Conservation (phyloP, 2,888 invertebrate species). For the Caenorhabditis drosophilae region DNA sequence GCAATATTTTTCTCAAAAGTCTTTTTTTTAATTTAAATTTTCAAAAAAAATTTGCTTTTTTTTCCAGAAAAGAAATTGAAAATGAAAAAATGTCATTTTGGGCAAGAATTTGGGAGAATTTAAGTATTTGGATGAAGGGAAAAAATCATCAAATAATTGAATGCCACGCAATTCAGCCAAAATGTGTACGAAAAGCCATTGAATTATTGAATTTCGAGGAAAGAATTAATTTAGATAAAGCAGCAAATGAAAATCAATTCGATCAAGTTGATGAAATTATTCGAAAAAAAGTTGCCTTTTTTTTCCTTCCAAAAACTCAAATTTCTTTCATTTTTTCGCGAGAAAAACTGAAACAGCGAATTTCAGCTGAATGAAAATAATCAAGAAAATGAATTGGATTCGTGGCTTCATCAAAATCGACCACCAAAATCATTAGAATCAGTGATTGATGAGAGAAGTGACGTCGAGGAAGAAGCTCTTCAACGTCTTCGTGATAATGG, state of each 20-base stretch:
- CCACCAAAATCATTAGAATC: slow-evolving; percentile 34
- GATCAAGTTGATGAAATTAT: slow-evolving; percentile 35
- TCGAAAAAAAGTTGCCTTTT: slow-evolving; percentile 15
- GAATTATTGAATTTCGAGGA: slow-evolving; percentile 45
- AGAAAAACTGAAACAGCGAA: not conserved
- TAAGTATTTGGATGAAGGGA: slow-evolving; percentile 34
- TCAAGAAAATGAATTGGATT: slow-evolving; percentile 21
- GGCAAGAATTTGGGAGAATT: slow-evolving; percentile 37
- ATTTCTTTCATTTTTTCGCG: too few species aligned
- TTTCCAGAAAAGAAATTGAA: slow-evolving; percentile 39
- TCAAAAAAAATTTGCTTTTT: too few species aligned
- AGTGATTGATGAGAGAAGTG: slow-evolving; percentile 32
- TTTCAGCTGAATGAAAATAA: slow-evolving; percentile 19
- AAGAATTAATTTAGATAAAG: slow-evolving; percentile 41
- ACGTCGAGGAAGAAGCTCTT: slow-evolving; percentile 38
- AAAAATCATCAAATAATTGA: slow-evolving; percentile 9
- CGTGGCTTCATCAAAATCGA: slow-evolving; percentile 36
- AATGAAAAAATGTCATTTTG: slow-evolving; percentile 44
- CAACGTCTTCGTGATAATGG: slow-evolving; percentile 45
- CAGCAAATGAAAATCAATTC: slow-evolving; percentile 42
- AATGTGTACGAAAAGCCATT: slow-evolving; percentile 39
- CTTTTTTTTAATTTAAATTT: too few species aligned
- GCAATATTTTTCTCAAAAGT: slow-evolving; percentile 48
- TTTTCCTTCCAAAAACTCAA: too few species aligned
- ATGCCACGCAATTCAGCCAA: slow-evolving; percentile 45